Evolutionary conservation across 2,888 invertebrate genomes (phyloP), one percentile per base, ranked within the genome.

Genomic region (Eupithecia vulgata): DNA sequence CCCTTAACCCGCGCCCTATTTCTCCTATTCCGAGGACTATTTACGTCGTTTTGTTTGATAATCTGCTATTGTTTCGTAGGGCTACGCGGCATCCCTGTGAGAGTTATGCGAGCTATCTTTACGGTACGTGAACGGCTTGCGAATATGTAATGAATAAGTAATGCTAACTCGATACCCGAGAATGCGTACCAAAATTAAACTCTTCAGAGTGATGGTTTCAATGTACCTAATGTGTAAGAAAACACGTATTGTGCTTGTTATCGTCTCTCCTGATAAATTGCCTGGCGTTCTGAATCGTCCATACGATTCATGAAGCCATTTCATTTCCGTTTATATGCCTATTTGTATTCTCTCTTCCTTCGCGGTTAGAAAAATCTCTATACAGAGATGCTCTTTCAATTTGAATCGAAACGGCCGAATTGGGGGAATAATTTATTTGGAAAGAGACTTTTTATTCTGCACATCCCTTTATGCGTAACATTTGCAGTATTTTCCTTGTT

Each of bases 1-100:
- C 92, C 91, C 90, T 91, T 90, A 91, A 90, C 92, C 92, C 92
- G 89, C 88, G 91, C 88, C 91, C 87, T 89, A 87, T 91, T 91
- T 90, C 91, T 90, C 85, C 88, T 89, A 90, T 90, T 88, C 83
- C 86, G 84, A 88, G 86, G 88, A 91, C 92, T 93, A 92, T 93
- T 92, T 93, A 91, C 91, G 92, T 92, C 91, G 91, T 93, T 93
- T 91, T 89, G 90, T 91, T 92, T 92, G 92, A 94, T 94, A 94
- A 94, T 94, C 91, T 91, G 90, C 91, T 90, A 92, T 94, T 93
- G 94, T 93, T 93, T 92, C 87, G 90, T 86, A 83, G 88, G 89
- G 87, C 86, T 87, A 85, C 88, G 88, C 85, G 84, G 88, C 89
- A 85, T 89, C 90, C 91, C 90, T 90, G 86, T 87, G 90, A 91